A percentile compares a stretch with the other conserved stretches of the same genome.
Conservation (phyloP, 2,113 vertebrate species). For the Diglossa brunneiventris region DNA sequence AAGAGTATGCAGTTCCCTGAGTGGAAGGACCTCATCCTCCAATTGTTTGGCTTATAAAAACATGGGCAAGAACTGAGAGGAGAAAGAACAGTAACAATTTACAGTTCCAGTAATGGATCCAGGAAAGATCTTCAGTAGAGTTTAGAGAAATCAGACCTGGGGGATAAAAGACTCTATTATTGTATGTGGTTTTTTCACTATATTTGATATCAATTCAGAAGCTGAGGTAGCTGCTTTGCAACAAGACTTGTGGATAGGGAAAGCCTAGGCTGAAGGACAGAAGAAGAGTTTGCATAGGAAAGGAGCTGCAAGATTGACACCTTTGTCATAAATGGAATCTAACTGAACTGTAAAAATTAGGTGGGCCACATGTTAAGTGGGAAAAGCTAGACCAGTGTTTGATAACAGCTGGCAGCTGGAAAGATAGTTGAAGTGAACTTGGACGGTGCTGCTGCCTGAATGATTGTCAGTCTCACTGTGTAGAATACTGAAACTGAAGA, state of each 20-base stretch:
- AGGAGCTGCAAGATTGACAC: neutral
- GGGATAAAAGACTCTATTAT: neutral
- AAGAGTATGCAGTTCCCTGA: neutral
- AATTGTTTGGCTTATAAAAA: fast-evolving
- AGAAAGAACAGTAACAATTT: neutral
- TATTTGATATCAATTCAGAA: neutral
- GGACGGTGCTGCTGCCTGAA: neutral
- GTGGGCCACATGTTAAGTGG: neutral
- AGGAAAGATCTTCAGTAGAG: neutral
- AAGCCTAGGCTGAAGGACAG: neutral
- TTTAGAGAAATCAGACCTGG: neutral
- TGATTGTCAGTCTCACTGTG: neutral
- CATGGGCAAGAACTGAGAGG: neutral
- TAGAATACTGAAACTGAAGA: neutral
- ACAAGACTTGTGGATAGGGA: neutral
- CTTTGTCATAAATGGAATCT: neutral
- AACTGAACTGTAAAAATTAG: neutral
- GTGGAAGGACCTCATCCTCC: neutral
- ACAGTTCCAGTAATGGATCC: neutral
- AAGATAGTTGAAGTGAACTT: neutral
- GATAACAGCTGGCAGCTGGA: neutral
- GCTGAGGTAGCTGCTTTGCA: neutral
- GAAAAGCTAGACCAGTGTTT: neutral
- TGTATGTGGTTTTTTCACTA: neutral
- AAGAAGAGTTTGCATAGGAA: neutral